These are phyloP conservation scores for Chelonus insularis DNA, from an alignment of 1,140 invertebrate species.

Conservation along the genomic window DNA sequence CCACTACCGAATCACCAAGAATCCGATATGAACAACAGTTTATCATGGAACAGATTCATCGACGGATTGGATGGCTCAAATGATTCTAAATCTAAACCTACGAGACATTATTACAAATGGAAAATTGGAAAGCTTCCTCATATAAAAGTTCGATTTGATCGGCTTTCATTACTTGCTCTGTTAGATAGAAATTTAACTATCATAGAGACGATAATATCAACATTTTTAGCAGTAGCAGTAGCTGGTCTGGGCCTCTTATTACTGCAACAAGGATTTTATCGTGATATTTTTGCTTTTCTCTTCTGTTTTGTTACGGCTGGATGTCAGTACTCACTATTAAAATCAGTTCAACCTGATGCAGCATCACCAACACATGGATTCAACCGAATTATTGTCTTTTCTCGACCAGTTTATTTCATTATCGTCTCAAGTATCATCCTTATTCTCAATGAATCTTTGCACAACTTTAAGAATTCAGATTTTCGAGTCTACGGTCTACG, in stretches of 20 bases:
- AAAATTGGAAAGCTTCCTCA: slow-evolving; percentile 71
- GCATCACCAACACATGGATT: slow-evolving; percentile 98
- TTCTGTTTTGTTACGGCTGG: slow-evolving; percentile 97
- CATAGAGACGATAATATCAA: slow-evolving; percentile 81
- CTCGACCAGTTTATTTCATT: slow-evolving; percentile 94
- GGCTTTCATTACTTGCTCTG: slow-evolving; percentile 86
- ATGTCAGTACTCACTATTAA: slow-evolving; percentile 96
- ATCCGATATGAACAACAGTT: slow-evolving; percentile 42
- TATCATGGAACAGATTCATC: slow-evolving; percentile 53
- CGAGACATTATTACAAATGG: slow-evolving; percentile 86
- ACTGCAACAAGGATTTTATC: slow-evolving; percentile 83
- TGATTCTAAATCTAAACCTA: slow-evolving; percentile 56
- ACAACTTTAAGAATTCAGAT: slow-evolving; percentile 53
- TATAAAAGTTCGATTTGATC: slow-evolving; percentile 85
- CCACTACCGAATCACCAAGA: slow-evolving; percentile 41
- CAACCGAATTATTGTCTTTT: slow-evolving; percentile 93
- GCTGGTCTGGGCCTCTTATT: slow-evolving; percentile 83
- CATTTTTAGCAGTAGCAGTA: slow-evolving; percentile 84
- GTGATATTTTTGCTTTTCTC: slow-evolving; percentile 89
- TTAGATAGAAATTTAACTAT: slow-evolving; percentile 90
- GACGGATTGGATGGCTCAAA: slow-evolving; percentile 44
- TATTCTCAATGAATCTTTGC: slow-evolving; percentile 63
- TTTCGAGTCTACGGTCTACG: slow-evolving; percentile 77
- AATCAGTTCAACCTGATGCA: slow-evolving; percentile 98
- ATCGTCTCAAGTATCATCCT: slow-evolving; percentile 78